Base-by-base conservation (phyloP, 2,888 invertebrate species). In the Stenchaetothrips biformis region DNA sequence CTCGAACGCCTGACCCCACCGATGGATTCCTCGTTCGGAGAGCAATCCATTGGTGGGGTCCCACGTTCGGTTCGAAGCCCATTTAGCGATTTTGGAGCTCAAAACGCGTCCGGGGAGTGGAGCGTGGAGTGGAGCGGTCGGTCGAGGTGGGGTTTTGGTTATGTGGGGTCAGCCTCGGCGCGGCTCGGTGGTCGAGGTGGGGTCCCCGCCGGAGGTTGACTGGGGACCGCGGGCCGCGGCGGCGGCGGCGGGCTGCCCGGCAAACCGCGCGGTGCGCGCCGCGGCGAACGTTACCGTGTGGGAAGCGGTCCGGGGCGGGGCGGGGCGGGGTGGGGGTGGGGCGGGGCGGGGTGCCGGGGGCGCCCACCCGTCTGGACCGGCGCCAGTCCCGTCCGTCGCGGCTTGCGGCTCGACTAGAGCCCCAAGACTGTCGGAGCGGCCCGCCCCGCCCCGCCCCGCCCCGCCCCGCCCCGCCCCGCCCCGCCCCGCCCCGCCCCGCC, bases 291-390 rank as follows among this genome's bases (percentile, higher is more conserved):
- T 74, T 74, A 74, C 67, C 67, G 67, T 74, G 67, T 74, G 67
- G 67, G 67, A 74, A 74, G 67, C 67, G 67, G 67, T 74, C 11
- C 25, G 67, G 25, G 67, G 21, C 21, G 67, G 21, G 25, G 25
- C 21, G 67, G n/a, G 21, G 67, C 7, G 67, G 67, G 67, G 67
- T 2, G 67, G n/a, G 53, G 53, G 53, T 16, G 53, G 21, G 67
- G 67, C 53, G 53, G 53, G 53, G 53, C 53, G 53, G 53, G 53
- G 53, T 18, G 53, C 16, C 53, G 53, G 53, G 53, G 11, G 67
- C 67, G 67, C 67, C 67, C 67, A 74, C 67, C 67, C 21, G 67
- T n/a, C 67, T 74, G 67, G 67, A 74, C 67, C 67, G 67, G 67
- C 67, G 67, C 67, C 67, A 74, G 67, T n/a, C 21, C 8, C 53